Evolutionary conservation across 2,113 vertebrate genomes (phyloP).

Genomic region (Macquaria australasica): DNA sequence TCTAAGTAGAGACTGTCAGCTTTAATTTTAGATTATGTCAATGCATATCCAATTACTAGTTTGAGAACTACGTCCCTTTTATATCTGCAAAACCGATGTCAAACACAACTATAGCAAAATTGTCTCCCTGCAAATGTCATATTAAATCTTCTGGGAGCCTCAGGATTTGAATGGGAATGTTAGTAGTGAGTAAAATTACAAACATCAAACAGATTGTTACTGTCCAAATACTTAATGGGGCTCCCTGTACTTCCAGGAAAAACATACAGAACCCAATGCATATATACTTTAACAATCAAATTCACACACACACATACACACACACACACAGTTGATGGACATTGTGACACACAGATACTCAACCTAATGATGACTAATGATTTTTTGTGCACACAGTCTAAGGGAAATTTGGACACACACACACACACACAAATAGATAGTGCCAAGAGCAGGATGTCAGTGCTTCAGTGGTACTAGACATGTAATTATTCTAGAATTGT

Average conservation of each 20-base stretch:
- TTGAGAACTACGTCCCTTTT: background rate
- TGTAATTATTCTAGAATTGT: slow-evolving; percentile 69
- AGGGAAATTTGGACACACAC: slow-evolving; percentile 9
- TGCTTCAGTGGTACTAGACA: slow-evolving; percentile 59
- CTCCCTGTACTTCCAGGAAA: slow-evolving; percentile 7
- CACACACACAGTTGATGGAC: background rate
- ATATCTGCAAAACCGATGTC: background rate
- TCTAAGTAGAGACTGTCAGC: background rate
- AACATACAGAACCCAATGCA: background rate
- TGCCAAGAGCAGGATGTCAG: slow-evolving; percentile 60
- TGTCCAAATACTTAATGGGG: background rate
- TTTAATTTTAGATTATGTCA: background rate
- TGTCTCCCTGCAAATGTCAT: background rate
- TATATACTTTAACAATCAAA: slow-evolving; percentile 7
- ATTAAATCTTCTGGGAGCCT: background rate
- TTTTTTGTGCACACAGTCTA: slow-evolving; percentile 4
- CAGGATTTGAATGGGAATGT: background rate
- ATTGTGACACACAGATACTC: slow-evolving; percentile 6
- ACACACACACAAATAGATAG: slow-evolving; percentile 23
- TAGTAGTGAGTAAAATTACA: background rate
- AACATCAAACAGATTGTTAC: slow-evolving; percentile 24
- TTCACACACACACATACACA: slow-evolving; percentile 29
- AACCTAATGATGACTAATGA: background rate
- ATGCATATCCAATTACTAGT: background rate
- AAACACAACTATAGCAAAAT: background rate